A percentile compares a stretch with the other conserved stretches of the same genome.
Evolutionary conservation across 1,140 invertebrate species (phyloP).

Genomic region (Agrilus planipennis): DNA sequence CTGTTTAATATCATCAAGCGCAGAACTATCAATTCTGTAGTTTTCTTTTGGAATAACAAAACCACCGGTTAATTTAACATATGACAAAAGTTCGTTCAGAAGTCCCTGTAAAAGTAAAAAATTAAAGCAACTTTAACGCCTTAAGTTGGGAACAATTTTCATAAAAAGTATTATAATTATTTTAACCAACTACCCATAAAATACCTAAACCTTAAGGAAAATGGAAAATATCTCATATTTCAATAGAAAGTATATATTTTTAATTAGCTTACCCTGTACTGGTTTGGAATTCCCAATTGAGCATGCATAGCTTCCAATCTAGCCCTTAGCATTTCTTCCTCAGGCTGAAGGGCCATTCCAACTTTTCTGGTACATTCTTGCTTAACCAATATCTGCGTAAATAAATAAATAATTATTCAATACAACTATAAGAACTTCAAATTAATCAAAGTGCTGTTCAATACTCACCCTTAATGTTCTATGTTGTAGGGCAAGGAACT

Average conservation of each 20-base stretch:
- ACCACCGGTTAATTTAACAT: slow-evolving; percentile 31
- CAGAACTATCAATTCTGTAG: slow-evolving; percentile 50
- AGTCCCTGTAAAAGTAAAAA: slow-evolving; percentile 47
- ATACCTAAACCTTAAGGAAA: not conserved
- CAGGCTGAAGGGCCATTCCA: slow-evolving; percentile 71
- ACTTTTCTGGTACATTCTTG: slow-evolving; percentile 79
- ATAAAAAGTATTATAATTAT: slow-evolving; percentile 1
- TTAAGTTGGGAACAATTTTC: not conserved
- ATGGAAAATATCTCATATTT: not conserved
- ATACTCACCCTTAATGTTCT: slow-evolving; percentile 55
- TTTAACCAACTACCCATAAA: not conserved
- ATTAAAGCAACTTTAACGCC: slow-evolving; percentile 3
- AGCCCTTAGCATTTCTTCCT: slow-evolving; percentile 77
- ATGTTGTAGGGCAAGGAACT: slow-evolving; percentile 63
- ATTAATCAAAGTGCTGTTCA: slow-evolving; percentile 3
- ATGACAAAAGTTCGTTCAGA: slow-evolving; percentile 80
- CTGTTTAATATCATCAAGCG: slow-evolving; percentile 53
- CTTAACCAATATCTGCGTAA: slow-evolving; percentile 63
- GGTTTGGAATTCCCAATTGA: slow-evolving; percentile 79
- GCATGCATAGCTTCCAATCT: slow-evolving; percentile 75
- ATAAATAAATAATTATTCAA: slow-evolving; percentile 7
- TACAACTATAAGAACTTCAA: slow-evolving; percentile 4
- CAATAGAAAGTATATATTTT: slow-evolving; percentile 13
- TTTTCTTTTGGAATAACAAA: slow-evolving; percentile 30
- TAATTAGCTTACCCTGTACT: slow-evolving; percentile 62